Percentiles rank a stretch among this genome's conserved stretches.
phyloP scores from a whole-genome alignment of 2,888 invertebrate species.

The Apodemia zela region DNA sequence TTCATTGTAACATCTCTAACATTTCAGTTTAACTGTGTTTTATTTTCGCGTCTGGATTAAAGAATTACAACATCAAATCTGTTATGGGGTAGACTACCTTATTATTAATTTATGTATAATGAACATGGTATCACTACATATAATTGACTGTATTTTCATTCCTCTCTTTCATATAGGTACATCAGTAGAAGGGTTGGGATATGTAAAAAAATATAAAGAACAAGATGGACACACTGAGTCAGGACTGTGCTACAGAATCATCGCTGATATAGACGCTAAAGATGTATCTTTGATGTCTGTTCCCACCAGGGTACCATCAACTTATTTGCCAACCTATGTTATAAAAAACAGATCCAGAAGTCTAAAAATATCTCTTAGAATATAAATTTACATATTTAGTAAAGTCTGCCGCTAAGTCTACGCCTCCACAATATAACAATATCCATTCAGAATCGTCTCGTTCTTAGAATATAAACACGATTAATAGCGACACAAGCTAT shows the following conservation, averaged over 20 bases:
- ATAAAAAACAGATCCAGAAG: too few species aligned
- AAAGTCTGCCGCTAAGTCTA: background rate
- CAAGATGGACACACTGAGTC: too few species aligned
- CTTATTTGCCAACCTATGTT: too few species aligned
- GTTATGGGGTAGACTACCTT: too few species aligned
- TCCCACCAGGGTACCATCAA: background rate
- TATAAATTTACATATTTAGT: background rate
- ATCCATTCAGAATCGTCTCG: slow-evolving; percentile 29
- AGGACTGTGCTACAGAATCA: too few species aligned
- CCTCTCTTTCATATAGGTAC: too few species aligned
- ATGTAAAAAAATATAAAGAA: background rate
- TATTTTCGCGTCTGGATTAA: background rate
- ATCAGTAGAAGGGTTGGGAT: background rate
- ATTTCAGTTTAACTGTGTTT: background rate
- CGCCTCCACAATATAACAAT: slow-evolving; percentile 8
- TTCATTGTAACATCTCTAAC: slow-evolving; percentile 2
- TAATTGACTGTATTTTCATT: too few species aligned
- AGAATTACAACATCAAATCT: background rate
- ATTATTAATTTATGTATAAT: too few species aligned
- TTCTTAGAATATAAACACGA: slow-evolving; percentile 66
- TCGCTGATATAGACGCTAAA: background rate
- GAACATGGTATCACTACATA: too few species aligned
- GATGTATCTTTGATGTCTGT: too few species aligned
- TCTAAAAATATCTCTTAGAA: too few species aligned
- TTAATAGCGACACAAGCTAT: slow-evolving; percentile 76